Base-by-base conservation (phyloP, 1,140 invertebrate species). In the Helicorthomorpha holstii region DNA sequence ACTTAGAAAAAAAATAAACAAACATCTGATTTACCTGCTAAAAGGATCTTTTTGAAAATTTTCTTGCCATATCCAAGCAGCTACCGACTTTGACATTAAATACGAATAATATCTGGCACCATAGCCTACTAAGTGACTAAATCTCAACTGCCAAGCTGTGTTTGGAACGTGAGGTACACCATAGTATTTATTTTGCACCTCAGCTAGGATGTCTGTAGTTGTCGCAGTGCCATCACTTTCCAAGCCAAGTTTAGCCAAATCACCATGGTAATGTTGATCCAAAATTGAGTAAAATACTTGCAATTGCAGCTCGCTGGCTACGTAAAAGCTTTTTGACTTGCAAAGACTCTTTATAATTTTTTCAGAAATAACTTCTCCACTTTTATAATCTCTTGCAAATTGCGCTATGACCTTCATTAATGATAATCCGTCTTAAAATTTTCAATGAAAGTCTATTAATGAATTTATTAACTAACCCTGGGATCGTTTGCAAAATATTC, bases 21-120 rank as follows among this genome's bases (percentile, higher is more conserved):
- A n/a, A n/a, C n/a, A n/a, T n/a, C n/a, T n/a, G n/a, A n/a, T n/a
- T n/a, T n/a, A 66, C 62, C 69, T 64, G 54, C 57, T 80, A 26
- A 96, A 80, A 0, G 94, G 93, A 66, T 93, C 79, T 0, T 71
- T 62, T 61, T 81, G 74, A 61, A 98, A 97, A 61, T 83, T 83
- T 21, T 77, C 76, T 59, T 89, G 79, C 93, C 94, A 98, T 55
- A 95, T 92, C 72, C 81, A 81, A 25, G 87, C 85, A 0, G 94
- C 92, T 38, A 96, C 79, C 22, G 92, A 86, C 58, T 87, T 76
- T 0, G 94, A 96, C 61, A 97, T 82, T 46, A 97, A 69, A 70
- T 99, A 98, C 0, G 93, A 86, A 67, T 98, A 98, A 70, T 98
- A 98, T 69, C 95, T 96, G 0, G 91, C 92, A 27, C 94, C 95